Base-by-base conservation (phyloP, 2,113 vertebrate species). In the Clinocottus analis region DNA sequence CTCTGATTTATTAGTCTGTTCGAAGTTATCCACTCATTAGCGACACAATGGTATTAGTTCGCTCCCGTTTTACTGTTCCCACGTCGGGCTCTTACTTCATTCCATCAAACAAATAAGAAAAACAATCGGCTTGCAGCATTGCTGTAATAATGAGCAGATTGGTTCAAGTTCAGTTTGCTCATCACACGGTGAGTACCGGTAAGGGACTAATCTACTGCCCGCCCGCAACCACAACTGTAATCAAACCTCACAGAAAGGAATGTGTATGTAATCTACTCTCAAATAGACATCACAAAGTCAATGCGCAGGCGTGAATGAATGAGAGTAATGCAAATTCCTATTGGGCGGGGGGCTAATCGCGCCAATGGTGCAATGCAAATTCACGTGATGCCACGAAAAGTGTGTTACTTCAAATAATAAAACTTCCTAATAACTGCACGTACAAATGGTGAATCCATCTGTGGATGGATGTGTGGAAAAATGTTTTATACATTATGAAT, bases 11-110 rank as follows among this genome's bases (percentile, higher is more conserved):
- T 69, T 56, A 72, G 45, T 83, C 56, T 41, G 65, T 76, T 77
- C 84, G 64, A 86, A 79, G 75, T 70, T 62, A 72, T 53, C 59
- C 11, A 35, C 23, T 63, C 23, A 75, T 87, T 87, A 81, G 66
- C 25, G 49, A 25, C 10, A 47, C 47, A 62, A 11, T 27, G 37
- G 25, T 29, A 29, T 60, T 60, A 35, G 37, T 51, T 68, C 43
- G 74, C 19, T 31, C 2, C 29, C 8, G 35, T 23, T 33, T 4
- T 63, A 53, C 23, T 12, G 37, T 45, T 25, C 23, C 41, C 27
- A 39, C 33, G 37, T 55, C 45, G 58, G 37, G 27, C 8, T 31
- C 43, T 65, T 37, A 47, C 23, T 35, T 75, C 23, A 25, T 69
- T 27, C 33, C 51, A 74, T 65, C 10, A 62, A 59, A 31, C 25